Evolutionary conservation across 1,140 invertebrate genomes (phyloP).

Genomic region (Cotesia vestalis): DNA sequence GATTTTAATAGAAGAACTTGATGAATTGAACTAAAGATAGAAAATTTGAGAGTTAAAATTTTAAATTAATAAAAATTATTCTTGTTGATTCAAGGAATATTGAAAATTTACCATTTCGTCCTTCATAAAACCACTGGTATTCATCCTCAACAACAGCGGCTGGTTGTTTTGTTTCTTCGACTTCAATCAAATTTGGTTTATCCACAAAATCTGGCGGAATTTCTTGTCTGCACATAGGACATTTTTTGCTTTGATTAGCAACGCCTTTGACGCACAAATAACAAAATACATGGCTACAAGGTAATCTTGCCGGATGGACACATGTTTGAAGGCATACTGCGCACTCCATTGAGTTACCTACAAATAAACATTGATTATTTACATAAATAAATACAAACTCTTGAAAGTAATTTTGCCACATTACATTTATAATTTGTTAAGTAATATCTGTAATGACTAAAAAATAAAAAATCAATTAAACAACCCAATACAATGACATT

Average conservation of each 20-base stretch:
- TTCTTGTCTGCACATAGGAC: slow-evolving; percentile 85
- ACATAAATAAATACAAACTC: not conserved
- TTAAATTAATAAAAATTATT: no score
- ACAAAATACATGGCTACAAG: slow-evolving; percentile 95
- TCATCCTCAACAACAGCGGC: slow-evolving; percentile 72
- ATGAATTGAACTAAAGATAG: no score
- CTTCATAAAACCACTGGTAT: slow-evolving; percentile 96
- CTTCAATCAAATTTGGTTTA: slow-evolving; percentile 80
- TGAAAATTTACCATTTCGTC: slow-evolving; percentile 79
- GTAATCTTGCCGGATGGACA: slow-evolving; percentile 87
- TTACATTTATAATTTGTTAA: no score
- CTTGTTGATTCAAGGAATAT: slow-evolving; percentile 23
- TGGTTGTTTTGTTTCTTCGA: slow-evolving; percentile 63
- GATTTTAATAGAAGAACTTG: no score
- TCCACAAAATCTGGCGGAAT: slow-evolving; percentile 87
- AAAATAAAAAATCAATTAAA: no score
- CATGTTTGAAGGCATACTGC: slow-evolving; percentile 90
- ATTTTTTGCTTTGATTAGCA: slow-evolving; percentile 83
- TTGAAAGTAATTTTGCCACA: no score
- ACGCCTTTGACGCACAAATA: slow-evolving; percentile 96
- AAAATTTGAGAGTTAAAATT: no score
- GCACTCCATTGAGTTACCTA: slow-evolving; percentile 74
- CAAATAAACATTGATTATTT: not conserved
- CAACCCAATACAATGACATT: not conserved
- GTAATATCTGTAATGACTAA: no score